Conservation (phyloP, 2,113 vertebrate species). For the Halichoeres trimaculatus region DNA sequence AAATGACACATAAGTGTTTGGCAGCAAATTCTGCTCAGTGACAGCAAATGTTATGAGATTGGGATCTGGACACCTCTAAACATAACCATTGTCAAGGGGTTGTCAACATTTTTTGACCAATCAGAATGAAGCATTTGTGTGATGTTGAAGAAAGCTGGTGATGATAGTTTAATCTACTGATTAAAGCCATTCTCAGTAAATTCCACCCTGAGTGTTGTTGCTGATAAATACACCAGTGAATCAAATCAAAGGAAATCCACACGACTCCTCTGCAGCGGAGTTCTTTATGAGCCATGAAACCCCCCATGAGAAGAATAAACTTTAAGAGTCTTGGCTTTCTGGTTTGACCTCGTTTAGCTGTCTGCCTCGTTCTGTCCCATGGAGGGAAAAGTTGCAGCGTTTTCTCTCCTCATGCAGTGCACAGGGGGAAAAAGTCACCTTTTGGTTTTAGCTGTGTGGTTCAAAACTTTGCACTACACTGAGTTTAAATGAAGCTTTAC, state of each 20-base stretch:
- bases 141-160: not conserved
- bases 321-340: conserved; percentile 1
- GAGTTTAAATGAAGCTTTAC: conserved; percentile 33
- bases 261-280: conserved; percentile 24
- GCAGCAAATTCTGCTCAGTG: no score
- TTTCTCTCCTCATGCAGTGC: conserved; percentile 12
- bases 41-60: no score
- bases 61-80: no score
- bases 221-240: conserved; percentile 27
- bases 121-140: not conserved
- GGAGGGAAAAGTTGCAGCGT: not conserved
- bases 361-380: conserved; percentile 15
- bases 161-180: no score
- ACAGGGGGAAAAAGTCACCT: conserved; percentile 13
- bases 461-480: conserved; percentile 34
- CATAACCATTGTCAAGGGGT: no score
- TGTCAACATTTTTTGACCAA: no score
- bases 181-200: no score
- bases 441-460: conserved; percentile 26
- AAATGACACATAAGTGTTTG: no score
- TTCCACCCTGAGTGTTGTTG: conserved; percentile 13
- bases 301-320: conserved; percentile 40
- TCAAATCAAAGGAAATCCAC: conserved; percentile 8
- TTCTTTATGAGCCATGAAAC: conserved; percentile 22
- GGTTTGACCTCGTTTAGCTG: conserved; percentile 52